Evolutionary conservation across 1,140 invertebrate genomes (phyloP).

Genomic region (Parasteatoda tepidariorum): DNA sequence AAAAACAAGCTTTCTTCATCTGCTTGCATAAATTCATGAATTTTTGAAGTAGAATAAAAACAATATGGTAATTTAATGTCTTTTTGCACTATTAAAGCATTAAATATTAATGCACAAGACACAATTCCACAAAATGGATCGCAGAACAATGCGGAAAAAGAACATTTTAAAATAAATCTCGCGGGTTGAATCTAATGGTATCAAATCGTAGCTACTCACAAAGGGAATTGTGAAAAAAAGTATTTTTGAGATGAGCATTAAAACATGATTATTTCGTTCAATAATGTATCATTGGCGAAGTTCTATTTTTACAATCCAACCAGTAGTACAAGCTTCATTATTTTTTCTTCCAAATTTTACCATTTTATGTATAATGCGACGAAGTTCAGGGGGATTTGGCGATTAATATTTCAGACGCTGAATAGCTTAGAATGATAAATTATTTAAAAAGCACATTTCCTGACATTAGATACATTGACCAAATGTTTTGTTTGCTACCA

Average conservation of each 20-base stretch:
- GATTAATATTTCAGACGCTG: constrained; percentile 22
- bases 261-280: not conserved
- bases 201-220: too few relatives aligned
- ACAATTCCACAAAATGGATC: not conserved
- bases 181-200: too few relatives aligned
- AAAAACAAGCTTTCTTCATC: not conserved
- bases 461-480: constrained; percentile 5
- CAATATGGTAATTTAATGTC: not conserved
- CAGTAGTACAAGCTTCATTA: too few relatives aligned
- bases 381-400: not conserved
- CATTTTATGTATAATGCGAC: not conserved
- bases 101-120: not conserved
- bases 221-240: not conserved
- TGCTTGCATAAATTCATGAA: not conserved
- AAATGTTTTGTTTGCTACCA: constrained; percentile 28
- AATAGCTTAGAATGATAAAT: not conserved
- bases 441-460: constrained; percentile 13
- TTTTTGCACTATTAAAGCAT: not conserved
- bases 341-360: not conserved
- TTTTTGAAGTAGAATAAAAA: not conserved
- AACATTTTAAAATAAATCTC: not conserved
- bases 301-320: too few relatives aligned
- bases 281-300: not conserved
- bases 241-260: not conserved
- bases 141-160: not conserved